These are phyloP conservation scores for Gymnorhina tibicen DNA, from an alignment of 2,113 vertebrate genomes.

Conservation along the genomic window DNA sequence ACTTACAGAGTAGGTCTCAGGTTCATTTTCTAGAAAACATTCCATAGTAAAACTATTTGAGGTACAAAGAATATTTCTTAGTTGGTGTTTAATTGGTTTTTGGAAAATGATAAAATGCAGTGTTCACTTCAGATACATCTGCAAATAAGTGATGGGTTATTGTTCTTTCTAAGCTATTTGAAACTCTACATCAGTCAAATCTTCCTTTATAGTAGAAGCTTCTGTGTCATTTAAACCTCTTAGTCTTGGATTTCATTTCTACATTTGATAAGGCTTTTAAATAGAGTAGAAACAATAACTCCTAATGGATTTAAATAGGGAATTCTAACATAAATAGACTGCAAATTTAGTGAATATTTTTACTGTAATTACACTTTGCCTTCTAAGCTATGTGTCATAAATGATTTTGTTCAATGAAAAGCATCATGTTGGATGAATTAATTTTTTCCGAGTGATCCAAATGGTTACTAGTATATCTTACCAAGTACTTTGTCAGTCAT, in stretches of 20 bases:
- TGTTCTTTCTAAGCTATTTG: not conserved
- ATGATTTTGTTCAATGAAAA: not conserved
- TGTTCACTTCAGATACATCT: not conserved
- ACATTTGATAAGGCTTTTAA: slow-evolving; percentile 18
- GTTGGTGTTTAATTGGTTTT: not conserved
- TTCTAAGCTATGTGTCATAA: slow-evolving; percentile 6
- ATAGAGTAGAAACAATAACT: not conserved
- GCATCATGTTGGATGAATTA: not conserved
- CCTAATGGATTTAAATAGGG: not conserved
- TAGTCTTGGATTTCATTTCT: not conserved
- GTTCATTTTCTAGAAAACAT: not conserved
- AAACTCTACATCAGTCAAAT: not conserved
- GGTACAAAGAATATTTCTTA: not conserved
- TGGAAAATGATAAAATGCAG: not conserved
- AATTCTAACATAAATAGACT: slow-evolving; percentile 13
- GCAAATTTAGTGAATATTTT: not conserved
- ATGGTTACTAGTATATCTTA: not conserved
- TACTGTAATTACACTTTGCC: not conserved
- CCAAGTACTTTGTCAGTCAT: not conserved
- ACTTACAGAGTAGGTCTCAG: not conserved
- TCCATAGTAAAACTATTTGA: not conserved
- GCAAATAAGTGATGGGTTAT: not conserved
- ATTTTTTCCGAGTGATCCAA: not conserved
- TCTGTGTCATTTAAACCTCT: slow-evolving; percentile 3
- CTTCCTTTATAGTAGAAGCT: not conserved